Evolutionary conservation across 2,888 invertebrate species (phyloP).

Genomic region (Drosophila atroscutellata): DNA sequence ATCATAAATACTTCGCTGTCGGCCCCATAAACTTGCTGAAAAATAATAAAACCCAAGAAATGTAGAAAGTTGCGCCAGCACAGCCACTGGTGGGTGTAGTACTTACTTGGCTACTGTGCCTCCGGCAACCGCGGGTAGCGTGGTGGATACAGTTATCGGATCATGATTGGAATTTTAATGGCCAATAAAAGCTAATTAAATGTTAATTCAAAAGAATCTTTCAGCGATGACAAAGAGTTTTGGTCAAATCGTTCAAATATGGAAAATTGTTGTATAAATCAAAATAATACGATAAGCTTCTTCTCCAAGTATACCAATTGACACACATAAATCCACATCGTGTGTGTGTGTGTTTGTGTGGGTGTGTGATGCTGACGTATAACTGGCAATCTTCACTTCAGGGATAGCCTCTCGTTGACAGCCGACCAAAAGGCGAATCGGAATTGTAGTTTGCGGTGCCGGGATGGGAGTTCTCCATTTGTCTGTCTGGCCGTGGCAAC

Average conservation of each 20-base stretch:
- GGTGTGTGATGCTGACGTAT: conserved; percentile 8
- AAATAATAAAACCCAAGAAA: conserved; percentile 60
- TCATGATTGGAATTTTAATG: conserved; percentile 73
- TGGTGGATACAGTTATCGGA: conserved; percentile 40
- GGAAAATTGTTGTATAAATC: conserved; percentile 45
- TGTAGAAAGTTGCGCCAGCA: conserved; percentile 61
- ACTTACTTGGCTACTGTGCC: conserved; percentile 36
- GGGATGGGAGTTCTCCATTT: conserved; percentile 8
- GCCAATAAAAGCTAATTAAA: conserved; percentile 73
- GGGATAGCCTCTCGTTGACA: conserved; percentile 60
- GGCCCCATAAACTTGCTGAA: conserved; percentile 63
- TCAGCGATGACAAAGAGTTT: conserved; percentile 11
- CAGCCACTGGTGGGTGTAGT: conserved; percentile 58
- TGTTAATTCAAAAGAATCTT: conserved; percentile 37
- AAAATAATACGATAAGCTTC: conserved; percentile 26
- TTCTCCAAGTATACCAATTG: conserved; percentile 23
- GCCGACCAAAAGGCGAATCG: conserved; percentile 53
- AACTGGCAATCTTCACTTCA: conserved; percentile 28
- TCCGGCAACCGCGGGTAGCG: conserved; percentile 1
- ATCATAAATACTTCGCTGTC: conserved; percentile 74
- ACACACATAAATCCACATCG: conserved; percentile 17
- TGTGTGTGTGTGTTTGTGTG: conserved; percentile 3
- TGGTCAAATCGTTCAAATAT: conserved; percentile 40
- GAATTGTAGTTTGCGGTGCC: conserved; percentile 37
- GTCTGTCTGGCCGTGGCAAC: conserved; percentile 26